These are phyloP conservation scores for Drosophila fuyamai DNA, from an alignment of 1,140 invertebrate genomes.

Conservation along the genomic window DNA sequence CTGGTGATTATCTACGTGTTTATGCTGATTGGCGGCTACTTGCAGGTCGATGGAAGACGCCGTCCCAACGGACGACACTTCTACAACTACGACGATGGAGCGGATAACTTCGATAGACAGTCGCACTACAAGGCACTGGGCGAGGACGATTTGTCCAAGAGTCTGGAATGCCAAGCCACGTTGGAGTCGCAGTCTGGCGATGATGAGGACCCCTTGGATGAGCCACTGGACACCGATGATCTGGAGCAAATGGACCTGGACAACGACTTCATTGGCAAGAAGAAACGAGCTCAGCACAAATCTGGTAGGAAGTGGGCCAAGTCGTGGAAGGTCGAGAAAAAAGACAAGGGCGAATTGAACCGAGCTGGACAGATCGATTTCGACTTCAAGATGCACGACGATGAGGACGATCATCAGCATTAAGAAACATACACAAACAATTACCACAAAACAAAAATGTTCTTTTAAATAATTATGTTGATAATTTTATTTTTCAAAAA, in stretches of 20 bases:
- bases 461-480: not conserved
- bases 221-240: not conserved
- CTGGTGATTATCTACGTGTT: not conserved
- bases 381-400: not conserved
- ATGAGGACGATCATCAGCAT: not conserved
- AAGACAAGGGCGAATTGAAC: not conserved
- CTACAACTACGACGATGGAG: constrained; percentile 7
- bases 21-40: not conserved
- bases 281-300: not conserved
- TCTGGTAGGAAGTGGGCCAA: not conserved
- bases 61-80: not conserved
- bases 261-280: not conserved
- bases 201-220: not conserved
- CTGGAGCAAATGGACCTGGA: not conserved
- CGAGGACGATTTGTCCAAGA: too few species aligned
- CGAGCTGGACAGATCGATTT: too few species aligned
- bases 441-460: not conserved
- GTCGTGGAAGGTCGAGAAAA: not conserved
- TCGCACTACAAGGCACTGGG: too few species aligned
- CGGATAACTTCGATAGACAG: not conserved
- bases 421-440: not conserved
- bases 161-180: too few species aligned
- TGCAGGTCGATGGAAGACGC: not conserved
- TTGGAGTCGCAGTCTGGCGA: not conserved
- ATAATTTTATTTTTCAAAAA: not conserved